Conservation (phyloP, 1,140 invertebrate species). For the Drosophila pandora region DNA sequence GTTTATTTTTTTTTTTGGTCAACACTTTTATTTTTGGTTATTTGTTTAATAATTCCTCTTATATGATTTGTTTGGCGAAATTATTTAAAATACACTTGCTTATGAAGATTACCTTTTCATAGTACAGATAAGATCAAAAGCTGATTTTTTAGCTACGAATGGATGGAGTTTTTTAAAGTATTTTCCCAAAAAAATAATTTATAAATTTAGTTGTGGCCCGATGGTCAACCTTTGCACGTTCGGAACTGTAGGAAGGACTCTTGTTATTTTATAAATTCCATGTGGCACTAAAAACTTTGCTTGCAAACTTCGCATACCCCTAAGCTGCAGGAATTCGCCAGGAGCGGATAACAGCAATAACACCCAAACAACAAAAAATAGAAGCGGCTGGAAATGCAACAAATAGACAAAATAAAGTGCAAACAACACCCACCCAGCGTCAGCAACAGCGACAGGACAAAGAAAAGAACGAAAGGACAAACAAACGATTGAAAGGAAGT, state of each 20-base stretch:
- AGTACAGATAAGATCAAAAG: no score
- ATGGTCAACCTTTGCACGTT: neutral
- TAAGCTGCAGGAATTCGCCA: conserved; percentile 57
- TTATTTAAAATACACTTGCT: neutral
- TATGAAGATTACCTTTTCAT: no score
- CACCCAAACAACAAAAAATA: conserved; percentile 51
- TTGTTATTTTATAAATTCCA: neutral
- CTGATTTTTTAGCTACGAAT: no score
- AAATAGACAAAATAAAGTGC: conserved; percentile 42
- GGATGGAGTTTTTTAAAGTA: no score
- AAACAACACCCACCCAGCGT: conserved; percentile 50
- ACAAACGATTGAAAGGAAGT: conserved; percentile 81
- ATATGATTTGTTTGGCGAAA: neutral
- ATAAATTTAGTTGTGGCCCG: neutral
- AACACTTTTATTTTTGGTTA: no score
- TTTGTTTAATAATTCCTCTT: neutral
- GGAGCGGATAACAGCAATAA: conserved; percentile 76
- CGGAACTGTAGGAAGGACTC: neutral
- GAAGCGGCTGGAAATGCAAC: conserved; percentile 20
- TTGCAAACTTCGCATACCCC: conserved; percentile 1
- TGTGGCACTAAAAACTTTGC: conserved; percentile 15
- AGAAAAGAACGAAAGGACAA: conserved; percentile 46
- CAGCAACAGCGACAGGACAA: neutral
- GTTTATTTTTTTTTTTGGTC: no score
- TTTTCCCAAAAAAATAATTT: neutral